Base-by-base conservation (phyloP, 1,140 invertebrate species). In the Bursaphelenchus mucronatus region DNA sequence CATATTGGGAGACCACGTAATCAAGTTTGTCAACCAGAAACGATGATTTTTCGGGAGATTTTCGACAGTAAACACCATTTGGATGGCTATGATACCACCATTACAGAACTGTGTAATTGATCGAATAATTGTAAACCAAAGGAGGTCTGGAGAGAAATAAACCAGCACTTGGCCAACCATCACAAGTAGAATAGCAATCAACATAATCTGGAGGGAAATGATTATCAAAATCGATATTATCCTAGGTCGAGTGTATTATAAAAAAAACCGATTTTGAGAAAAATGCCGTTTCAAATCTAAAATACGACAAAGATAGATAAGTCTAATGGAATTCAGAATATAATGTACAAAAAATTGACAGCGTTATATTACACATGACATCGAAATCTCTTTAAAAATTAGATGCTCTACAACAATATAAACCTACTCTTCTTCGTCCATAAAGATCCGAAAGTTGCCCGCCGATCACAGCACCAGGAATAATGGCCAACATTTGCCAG, bases 71-170 rank as follows among this genome's bases (percentile, higher is more conserved):
- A 76, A 73, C 21, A 76, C 67, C 13, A 76, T 58, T 52, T 76
- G 51, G 53, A 61, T 73, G 44, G 39, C 67, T 54, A 74, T 74
- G 6, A 68, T 73, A 0, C 74, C 74, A 0, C 65, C 71, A 40
- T 74, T 74, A 41, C 73, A 76, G n/a, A 76, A 17, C 8, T 64
- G 62, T 21, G 76, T 74, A 15, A 74, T 47, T 44, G 73, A 76
- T 10, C 71, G 63, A 6, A 52, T 49, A 53, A 71, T 61, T 13
- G 71, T 74, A 41, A 74, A 74, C 19, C 45, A 41, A 10, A 71
- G n/a, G 6, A 74, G 52, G 46, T 61, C 52, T 51, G 57, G 39
- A 17, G 71, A 63, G 61, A 74, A 74, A 8, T 68, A 76, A 15
- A 69, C 50, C 39, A 53, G 68, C 6, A 74, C 13, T 69, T 76